phyloP scores from a whole-genome alignment of 1,140 invertebrate species.

The Sarcophaga peregrina region DNA sequence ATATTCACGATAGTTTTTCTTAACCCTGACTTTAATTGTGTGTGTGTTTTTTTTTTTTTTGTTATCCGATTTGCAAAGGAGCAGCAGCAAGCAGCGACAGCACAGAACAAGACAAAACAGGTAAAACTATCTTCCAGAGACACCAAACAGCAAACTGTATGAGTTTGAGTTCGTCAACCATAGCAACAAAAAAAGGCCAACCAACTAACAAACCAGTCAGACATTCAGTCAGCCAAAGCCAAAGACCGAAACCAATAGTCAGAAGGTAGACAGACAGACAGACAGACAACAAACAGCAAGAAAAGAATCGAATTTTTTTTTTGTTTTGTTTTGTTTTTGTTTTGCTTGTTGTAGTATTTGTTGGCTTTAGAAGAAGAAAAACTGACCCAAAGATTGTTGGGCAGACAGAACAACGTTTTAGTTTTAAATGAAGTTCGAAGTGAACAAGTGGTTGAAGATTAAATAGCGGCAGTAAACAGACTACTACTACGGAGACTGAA shows the following conservation, averaged over 20 bases:
- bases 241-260: too few relatives aligned
- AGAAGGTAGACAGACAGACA: background rate
- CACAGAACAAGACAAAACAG: too few relatives aligned
- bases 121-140: background rate
- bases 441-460: slow-evolving; percentile 17
- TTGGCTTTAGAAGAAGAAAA: background rate
- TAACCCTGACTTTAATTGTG: background rate
- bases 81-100: background rate
- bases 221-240: background rate
- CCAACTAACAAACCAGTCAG: background rate
- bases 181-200: background rate
- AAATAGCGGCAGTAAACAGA: background rate
- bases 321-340: background rate
- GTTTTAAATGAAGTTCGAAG: slow-evolving; percentile 16
- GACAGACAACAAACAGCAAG: background rate
- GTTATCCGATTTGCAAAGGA: slow-evolving; percentile 10
- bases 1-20: too few relatives aligned
- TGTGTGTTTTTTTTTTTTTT: too few relatives aligned
- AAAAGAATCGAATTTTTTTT: background rate
- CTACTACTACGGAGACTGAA: background rate
- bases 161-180: background rate
- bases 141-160: background rate
- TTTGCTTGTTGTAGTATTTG: too few relatives aligned
- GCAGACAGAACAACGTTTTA: background rate
- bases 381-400: slow-evolving; percentile 8